Conservation (phyloP, 2,888 invertebrate species). For the Cantharis flavilabris region DNA sequence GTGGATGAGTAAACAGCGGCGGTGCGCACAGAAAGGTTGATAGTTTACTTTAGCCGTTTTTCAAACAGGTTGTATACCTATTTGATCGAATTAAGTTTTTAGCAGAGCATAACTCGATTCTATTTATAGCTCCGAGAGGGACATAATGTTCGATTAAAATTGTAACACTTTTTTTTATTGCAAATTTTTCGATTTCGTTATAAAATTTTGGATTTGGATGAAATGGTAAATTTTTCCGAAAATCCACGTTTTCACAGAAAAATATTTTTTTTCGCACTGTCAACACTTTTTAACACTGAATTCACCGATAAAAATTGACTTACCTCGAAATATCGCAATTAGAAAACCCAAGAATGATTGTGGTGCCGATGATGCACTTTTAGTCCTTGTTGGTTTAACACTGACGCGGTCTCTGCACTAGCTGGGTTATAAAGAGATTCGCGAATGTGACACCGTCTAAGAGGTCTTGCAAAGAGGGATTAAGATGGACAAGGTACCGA, state of each 20-base stretch:
- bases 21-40: constrained; percentile 39
- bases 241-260: not conserved
- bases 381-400: constrained; percentile 19
- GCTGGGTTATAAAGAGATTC: constrained; percentile 17
- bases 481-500: constrained; percentile 49
- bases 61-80: constrained; percentile 11
- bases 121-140: not conserved
- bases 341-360: constrained; percentile 16
- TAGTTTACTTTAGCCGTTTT: constrained; percentile 35
- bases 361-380: constrained; percentile 21
- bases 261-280: not conserved
- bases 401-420: constrained; percentile 27
- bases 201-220: not conserved
- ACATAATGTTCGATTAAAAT: not conserved
- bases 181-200: not conserved
- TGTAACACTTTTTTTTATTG: not conserved
- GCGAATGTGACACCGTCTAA: constrained; percentile 28
- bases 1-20: constrained; percentile 54
- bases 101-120: not conserved
- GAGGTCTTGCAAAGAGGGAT: constrained; percentile 27
- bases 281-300: not conserved
- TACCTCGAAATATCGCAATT: constrained; percentile 11
- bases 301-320: constrained; percentile 21
- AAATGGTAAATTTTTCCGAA: not conserved
- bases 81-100: constrained; percentile 24